phyloP scores from a whole-genome alignment of 2,888 invertebrate species.

The Melikaiella ostensackeni region DNA sequence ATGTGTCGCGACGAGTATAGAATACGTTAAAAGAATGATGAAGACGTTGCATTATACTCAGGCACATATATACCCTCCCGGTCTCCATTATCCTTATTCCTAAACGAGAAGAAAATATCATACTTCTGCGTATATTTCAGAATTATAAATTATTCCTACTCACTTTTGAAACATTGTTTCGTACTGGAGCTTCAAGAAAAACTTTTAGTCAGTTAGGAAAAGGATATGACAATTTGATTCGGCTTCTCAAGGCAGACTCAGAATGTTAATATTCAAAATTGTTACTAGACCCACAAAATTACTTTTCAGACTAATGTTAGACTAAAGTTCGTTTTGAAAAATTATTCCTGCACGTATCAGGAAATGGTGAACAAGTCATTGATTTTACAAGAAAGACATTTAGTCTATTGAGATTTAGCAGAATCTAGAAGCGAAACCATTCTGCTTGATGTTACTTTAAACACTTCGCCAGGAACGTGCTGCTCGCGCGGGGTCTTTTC shows the following conservation, averaged over 20 bases:
- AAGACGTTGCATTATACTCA: conserved; percentile 61
- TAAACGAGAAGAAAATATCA: conserved; percentile 49
- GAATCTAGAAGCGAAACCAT: conserved; percentile 61
- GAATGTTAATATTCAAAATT: not conserved
- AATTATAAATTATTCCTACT: conserved; percentile 22
- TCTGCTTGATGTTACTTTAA: conserved; percentile 60
- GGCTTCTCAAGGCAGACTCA: not conserved
- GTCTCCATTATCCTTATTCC: conserved; percentile 17
- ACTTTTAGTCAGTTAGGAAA: not conserved
- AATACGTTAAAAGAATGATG: conserved; percentile 70
- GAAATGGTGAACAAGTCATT: not conserved
- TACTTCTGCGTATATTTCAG: not conserved
- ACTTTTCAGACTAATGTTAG: not conserved
- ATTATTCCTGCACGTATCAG: not conserved
- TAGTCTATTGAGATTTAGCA: conserved; percentile 49
- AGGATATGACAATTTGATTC: not conserved
- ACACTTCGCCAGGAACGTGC: conserved; percentile 54
- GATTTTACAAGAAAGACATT: conserved; percentile 48
- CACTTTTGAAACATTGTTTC: not conserved
- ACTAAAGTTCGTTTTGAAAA: not conserved
- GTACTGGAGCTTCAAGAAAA: not conserved
- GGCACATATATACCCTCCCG: not conserved
- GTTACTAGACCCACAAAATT: no score
- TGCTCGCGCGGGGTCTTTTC: conserved; percentile 38
- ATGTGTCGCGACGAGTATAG: conserved; percentile 60